Evolutionary conservation across 2,888 invertebrate genomes (phyloP), one percentile per base, ranked within the genome.

Genomic region (Glyphotaelius pellucidus): DNA sequence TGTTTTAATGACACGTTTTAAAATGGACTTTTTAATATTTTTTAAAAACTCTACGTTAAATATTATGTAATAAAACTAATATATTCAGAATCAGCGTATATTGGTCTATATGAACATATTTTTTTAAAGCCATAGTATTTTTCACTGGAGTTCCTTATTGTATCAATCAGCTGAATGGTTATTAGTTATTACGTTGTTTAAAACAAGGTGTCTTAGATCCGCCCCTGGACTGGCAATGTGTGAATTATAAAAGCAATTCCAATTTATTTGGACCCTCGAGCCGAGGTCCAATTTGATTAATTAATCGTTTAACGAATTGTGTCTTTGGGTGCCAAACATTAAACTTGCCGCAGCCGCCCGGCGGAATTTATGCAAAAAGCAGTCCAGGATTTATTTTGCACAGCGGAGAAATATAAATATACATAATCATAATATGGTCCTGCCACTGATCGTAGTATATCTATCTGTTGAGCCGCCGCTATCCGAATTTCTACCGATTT

Each of bases 301-400:
- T 91, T 91, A 91, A 87, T 86, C 80, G 91, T 80, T 80, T 91
- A 91, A 91, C 87, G 91, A 87, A 87, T 91, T 87, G 91, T 91
- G 87, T 91, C 87, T 91, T 87, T 80, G 80, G 91, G 91, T 91
- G 91, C 84, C 80, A 90, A 90, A 90, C 85, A 85, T 52, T 52
- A 90, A 7, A 90, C 85, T 52, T 38, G 85, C 38, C 85, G 67
- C 67, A 35, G 83, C 83, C 83, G 83, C 35, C 32, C 83, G 12
- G 35, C 3, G 19, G 85, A 38, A 85, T 85, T 83, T 83, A 86
- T 86, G 86, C 86, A 86, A 42, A 86, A 86, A 47, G 30, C 9
- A 42, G 86, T n/a, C 30, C 12, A 25, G 83, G 35, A 32, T 67
- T 83, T 83, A 83, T 35, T 83, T 25, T 35, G 32, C 25, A 38